Percentiles rank a stretch among this genome's conserved stretches.
These are phyloP conservation scores for Gymnoscelis rufifasciata DNA, from an alignment of 2,888 invertebrate genomes.

Conservation along the genomic window DNA sequence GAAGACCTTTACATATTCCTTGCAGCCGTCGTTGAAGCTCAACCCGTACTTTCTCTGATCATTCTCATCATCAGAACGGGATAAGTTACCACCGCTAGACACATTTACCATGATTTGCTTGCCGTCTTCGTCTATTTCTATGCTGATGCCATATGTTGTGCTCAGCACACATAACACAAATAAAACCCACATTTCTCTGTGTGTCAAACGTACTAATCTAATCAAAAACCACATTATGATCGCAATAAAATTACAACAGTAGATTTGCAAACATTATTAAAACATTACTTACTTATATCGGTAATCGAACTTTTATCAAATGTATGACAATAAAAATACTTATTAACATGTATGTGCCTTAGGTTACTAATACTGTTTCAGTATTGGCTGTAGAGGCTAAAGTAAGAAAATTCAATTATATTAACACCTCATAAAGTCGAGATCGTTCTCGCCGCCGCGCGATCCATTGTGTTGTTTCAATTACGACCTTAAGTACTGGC, in stretches of 20 bases:
- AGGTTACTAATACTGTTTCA: no score
- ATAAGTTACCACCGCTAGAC: background rate
- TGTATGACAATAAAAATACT: no score
- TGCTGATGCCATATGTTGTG: slow-evolving; percentile 1
- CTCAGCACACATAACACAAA: slow-evolving; percentile 3
- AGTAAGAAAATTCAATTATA: no score
- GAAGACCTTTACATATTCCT: slow-evolving; percentile 46
- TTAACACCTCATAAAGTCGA: no score
- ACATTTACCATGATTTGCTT: background rate
- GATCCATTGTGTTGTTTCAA: no score
- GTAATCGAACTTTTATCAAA: no score
- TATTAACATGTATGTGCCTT: no score
- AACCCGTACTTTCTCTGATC: slow-evolving; percentile 57
- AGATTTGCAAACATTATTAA: background rate
- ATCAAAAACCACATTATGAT: background rate
- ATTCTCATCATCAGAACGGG: slow-evolving; percentile 18
- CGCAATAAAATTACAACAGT: background rate
- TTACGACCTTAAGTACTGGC: no score
- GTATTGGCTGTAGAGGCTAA: no score
- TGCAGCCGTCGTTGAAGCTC: slow-evolving; percentile 45
- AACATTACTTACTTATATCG: background rate
- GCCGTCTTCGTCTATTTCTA: background rate
- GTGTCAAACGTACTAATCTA: background rate
- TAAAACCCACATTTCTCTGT: slow-evolving; percentile 5
- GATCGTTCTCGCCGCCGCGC: no score